These are phyloP conservation scores for Microdon myrmicae DNA, from an alignment of 2,888 invertebrate genomes.

Conservation along the genomic window DNA sequence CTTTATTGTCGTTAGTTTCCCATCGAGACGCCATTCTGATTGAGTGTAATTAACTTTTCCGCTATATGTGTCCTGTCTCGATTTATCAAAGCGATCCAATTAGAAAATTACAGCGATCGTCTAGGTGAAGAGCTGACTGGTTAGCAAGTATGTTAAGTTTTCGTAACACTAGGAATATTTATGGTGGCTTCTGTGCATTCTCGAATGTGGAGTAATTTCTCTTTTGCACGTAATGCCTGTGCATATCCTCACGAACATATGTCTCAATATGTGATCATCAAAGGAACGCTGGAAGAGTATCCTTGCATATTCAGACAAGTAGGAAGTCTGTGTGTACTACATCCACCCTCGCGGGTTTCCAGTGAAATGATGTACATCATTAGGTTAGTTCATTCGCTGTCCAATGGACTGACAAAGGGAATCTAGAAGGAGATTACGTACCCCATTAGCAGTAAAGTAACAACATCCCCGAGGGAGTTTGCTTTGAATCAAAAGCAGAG, in stretches of 20 bases:
- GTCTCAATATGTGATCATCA: slow-evolving; percentile 42
- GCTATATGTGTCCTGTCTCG: slow-evolving; percentile 7
- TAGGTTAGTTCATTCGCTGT: slow-evolving; percentile 53
- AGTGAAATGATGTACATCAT: slow-evolving; percentile 63
- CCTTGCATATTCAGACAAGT: too few species aligned
- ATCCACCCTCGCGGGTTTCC: slow-evolving; percentile 61
- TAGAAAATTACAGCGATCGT: slow-evolving; percentile 35
- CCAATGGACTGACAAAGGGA: slow-evolving; percentile 4
- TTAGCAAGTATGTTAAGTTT: too few species aligned
- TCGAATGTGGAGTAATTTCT: slow-evolving; percentile 23
- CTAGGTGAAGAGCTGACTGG: too few species aligned
- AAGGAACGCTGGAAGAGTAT: slow-evolving; percentile 23
- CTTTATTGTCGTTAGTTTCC: too few species aligned
- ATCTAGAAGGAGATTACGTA: slow-evolving; percentile 5
- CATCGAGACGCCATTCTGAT: too few species aligned
- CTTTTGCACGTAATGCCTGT: slow-evolving; percentile 25
- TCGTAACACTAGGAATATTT: too few species aligned
- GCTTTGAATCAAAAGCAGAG: slow-evolving; percentile 62
- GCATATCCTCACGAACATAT: slow-evolving; percentile 19
- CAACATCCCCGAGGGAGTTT: slow-evolving; percentile 37
- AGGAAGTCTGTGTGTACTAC: neutral
- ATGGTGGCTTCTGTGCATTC: slow-evolving; percentile 27
- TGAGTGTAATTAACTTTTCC: slow-evolving; percentile 19
- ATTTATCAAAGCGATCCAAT: slow-evolving; percentile 43
- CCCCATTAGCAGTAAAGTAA: slow-evolving; percentile 7